Conservation (phyloP, 2,888 invertebrate genomes). For the Ormyrus labotus region DNA sequence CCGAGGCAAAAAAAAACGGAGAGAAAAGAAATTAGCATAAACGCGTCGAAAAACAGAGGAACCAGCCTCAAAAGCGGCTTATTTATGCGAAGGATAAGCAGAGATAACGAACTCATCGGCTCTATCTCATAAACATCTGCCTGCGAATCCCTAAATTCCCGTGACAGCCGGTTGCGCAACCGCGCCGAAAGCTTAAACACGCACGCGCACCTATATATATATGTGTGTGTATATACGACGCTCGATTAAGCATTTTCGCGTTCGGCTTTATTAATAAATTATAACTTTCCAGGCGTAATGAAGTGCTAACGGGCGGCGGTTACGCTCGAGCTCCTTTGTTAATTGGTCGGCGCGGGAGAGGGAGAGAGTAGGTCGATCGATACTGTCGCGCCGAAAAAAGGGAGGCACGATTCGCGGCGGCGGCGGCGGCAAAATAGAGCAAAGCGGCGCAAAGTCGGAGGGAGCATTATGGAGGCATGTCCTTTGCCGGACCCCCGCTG, state of each 20-base stretch:
- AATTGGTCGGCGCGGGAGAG: slow-evolving; percentile 27
- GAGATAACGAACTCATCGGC: no score
- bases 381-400: neutral
- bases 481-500: slow-evolving; percentile 63
- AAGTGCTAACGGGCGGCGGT: slow-evolving; percentile 14
- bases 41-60: no score
- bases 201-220: neutral
- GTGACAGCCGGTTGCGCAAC: no score
- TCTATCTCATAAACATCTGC: no score
- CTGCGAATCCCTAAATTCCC: no score
- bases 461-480: slow-evolving; percentile 69
- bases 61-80: no score
- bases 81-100: no score
- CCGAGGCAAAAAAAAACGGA: no score
- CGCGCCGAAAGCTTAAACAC: no score
- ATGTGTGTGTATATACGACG: neutral
- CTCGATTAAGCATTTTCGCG: neutral
- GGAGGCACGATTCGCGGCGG: neutral
- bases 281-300: slow-evolving; percentile 15
- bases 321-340: slow-evolving; percentile 22
- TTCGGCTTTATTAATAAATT: slow-evolving; percentile 33
- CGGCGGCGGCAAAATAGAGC: slow-evolving; percentile 63
- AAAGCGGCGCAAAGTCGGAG: slow-evolving; percentile 59
- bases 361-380: neutral
- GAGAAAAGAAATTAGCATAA: no score